Percentiles rank a stretch among this genome's conserved stretches.
phyloP scores from a whole-genome alignment of 2,888 invertebrate species.

The Amphipoea lucens region DNA sequence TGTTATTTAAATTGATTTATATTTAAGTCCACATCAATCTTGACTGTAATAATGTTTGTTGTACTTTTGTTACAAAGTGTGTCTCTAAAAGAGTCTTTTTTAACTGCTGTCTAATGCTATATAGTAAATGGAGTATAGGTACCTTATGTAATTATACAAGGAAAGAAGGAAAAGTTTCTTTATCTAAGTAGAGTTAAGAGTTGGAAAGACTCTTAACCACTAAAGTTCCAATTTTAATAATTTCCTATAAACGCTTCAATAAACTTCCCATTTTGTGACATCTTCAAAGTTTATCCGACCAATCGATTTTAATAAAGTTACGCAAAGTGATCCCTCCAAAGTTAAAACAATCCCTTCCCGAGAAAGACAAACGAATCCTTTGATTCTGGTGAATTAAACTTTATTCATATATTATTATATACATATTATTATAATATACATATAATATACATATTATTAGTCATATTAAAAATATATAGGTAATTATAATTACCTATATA shows the following conservation, averaged over 20 bases:
- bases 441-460: no score
- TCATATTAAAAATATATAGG: no score
- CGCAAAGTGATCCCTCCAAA: background rate
- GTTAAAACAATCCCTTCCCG: constrained; percentile 1
- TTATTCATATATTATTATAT: no score
- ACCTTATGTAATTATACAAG: background rate
- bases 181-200: background rate
- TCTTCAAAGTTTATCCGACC: background rate
- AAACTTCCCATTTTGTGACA: background rate
- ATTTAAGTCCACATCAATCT: no score
- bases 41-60: no score
- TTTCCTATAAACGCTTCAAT: background rate
- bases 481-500: no score
- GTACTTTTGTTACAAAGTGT: no score
- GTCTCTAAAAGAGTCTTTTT: no score
- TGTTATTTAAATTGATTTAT: no score
- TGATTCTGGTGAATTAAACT: background rate
- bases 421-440: no score
- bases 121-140: no score
- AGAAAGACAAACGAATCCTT: constrained; percentile 12
- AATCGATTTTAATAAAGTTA: constrained; percentile 33
- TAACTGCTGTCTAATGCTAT: no score
- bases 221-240: background rate
- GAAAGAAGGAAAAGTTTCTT: background rate
- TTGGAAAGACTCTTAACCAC: background rate